Evolutionary conservation across 2,113 vertebrate species (phyloP).

Genomic region (Pionites leucogaster): DNA sequence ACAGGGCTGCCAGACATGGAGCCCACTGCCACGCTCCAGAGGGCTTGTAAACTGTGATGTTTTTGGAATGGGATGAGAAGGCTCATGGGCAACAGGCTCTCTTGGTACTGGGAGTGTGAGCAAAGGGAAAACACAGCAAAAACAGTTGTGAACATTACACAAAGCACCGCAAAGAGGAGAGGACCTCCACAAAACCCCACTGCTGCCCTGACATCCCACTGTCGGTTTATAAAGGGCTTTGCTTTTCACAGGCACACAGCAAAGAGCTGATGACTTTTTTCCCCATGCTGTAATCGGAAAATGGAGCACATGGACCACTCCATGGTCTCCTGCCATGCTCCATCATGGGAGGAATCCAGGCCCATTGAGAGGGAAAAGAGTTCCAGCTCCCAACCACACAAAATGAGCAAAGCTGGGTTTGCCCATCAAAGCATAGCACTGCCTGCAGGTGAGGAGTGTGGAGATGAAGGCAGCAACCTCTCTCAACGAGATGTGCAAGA

Average conservation of each 20-base stretch:
- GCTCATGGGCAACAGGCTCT: background rate
- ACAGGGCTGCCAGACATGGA: fast-evolving
- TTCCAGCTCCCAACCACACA: background rate
- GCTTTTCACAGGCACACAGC: background rate
- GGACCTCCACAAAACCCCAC: background rate
- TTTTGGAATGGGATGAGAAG: background rate
- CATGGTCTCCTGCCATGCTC: background rate
- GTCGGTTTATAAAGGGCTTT: background rate
- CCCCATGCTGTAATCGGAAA: background rate
- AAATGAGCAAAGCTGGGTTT: background rate
- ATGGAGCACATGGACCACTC: fast-evolving
- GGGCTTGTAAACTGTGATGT: background rate
- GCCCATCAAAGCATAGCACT: background rate
- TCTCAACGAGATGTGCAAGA: background rate
- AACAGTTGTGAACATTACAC: background rate
- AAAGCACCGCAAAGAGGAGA: background rate
- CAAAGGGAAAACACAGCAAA: background rate
- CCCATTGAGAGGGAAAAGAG: background rate
- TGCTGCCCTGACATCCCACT: background rate
- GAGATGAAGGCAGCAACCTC: background rate
- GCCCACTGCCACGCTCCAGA: background rate
- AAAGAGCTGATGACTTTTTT: background rate
- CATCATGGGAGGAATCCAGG: background rate
- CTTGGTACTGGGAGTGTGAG: background rate
- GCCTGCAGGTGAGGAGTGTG: background rate